Evolutionary conservation across 1,140 invertebrate species (phyloP).

Genomic region (Dreissena polymorpha): DNA sequence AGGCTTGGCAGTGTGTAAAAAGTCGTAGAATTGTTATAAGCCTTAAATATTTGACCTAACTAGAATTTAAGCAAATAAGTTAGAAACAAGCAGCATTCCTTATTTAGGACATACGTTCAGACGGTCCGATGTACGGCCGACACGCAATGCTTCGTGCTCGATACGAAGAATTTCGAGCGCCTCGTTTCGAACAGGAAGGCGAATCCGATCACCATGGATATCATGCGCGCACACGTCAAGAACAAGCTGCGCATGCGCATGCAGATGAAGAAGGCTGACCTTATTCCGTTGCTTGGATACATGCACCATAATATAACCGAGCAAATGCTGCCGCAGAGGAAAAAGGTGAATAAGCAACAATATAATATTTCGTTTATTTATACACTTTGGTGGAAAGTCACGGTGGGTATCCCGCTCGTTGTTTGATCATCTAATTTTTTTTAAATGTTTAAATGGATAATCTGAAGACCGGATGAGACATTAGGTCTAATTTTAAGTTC

Average conservation of each 20-base stretch:
- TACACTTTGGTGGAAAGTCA: too few relatives aligned
- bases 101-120: slow-evolving; percentile 71
- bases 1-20: too few relatives aligned
- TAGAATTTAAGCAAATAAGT: too few relatives aligned
- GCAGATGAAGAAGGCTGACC: slow-evolving; percentile 62
- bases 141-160: slow-evolving; percentile 73
- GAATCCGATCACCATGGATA: slow-evolving; percentile 70
- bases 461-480: too few relatives aligned
- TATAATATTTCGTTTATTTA: not conserved
- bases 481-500: too few relatives aligned
- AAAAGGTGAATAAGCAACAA: slow-evolving; percentile 41
- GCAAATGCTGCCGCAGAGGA: slow-evolving; percentile 59
- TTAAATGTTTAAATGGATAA: too few relatives aligned
- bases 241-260: slow-evolving; percentile 70
- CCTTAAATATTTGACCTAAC: too few relatives aligned
- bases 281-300: slow-evolving; percentile 68
- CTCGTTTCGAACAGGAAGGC: slow-evolving; percentile 67
- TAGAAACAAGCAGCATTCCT: too few relatives aligned
- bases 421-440: too few relatives aligned
- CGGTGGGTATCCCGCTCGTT: too few relatives aligned
- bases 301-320: slow-evolving; percentile 69
- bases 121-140: slow-evolving; percentile 73
- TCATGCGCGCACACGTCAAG: slow-evolving; percentile 69
- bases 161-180: slow-evolving; percentile 76
- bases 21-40: too few relatives aligned